phyloP scores from a whole-genome alignment of 2,113 vertebrate species.

The Etheostoma spectabile region DNA sequence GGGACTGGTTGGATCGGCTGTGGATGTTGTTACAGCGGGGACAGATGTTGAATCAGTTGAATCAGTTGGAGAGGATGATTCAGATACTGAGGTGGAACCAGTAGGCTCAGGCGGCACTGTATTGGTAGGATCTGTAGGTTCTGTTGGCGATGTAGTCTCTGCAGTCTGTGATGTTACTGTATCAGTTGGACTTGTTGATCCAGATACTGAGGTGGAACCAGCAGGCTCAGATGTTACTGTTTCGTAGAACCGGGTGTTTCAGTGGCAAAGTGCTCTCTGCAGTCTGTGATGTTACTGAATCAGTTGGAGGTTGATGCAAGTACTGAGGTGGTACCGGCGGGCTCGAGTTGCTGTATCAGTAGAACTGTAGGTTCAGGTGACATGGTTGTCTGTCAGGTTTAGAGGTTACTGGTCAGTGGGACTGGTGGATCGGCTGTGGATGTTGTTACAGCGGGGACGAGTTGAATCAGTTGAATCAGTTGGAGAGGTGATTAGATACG shows the following conservation, averaged over 20 bases:
- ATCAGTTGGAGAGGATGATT: rapidly evolving
- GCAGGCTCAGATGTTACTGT: not conserved
- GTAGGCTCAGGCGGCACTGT: not conserved
- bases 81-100: not conserved
- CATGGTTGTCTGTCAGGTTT: too few species aligned
- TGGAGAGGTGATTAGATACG: too few species aligned
- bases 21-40: too few species aligned
- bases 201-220: not conserved
- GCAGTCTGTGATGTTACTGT: not conserved
- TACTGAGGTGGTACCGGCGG: not conserved
- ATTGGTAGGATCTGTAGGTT: not conserved
- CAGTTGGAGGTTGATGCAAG: not conserved
- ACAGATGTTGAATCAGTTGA: not conserved
- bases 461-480: too few species aligned
- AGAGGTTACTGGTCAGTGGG: too few species aligned
- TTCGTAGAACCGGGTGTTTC: not conserved
- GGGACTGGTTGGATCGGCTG: too few species aligned
- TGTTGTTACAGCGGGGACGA: too few species aligned
- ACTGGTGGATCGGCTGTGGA: too few species aligned
- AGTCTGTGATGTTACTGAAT: not conserved
- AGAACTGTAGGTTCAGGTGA: not conserved
- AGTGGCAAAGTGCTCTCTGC: not conserved
- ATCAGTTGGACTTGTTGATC: not conserved
- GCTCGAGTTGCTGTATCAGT: not conserved
- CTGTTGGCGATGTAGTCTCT: too few species aligned